Evolutionary conservation across 1,140 invertebrate genomes (phyloP).

Genomic region (Rhopalosiphum padi): DNA sequence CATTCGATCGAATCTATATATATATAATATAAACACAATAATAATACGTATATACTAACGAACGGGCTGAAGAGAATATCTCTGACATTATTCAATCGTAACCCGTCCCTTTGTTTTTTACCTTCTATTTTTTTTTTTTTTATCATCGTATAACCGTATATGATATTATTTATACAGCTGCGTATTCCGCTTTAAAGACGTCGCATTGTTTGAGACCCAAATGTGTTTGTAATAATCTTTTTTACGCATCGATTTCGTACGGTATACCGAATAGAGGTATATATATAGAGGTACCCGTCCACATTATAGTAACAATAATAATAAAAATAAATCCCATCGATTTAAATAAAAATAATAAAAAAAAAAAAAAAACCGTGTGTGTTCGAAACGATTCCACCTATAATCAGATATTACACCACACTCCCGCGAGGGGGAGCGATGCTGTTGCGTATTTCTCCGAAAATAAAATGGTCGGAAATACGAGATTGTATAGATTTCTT

Average conservation of each 20-base stretch:
- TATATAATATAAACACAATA: too few relatives aligned
- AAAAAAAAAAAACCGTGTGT: neutral
- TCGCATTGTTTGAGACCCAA: neutral
- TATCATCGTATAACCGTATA: too few relatives aligned
- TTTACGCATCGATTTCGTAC: neutral
- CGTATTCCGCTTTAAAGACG: neutral
- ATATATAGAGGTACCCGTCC: neutral
- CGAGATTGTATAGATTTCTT: neutral
- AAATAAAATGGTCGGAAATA: neutral
- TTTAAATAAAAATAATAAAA: neutral
- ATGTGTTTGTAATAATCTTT: slow-evolving; percentile 13
- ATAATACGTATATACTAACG: neutral
- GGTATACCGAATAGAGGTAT: neutral
- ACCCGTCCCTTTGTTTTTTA: neutral
- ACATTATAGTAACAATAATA: neutral
- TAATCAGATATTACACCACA: neutral
- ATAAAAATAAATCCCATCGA: neutral
- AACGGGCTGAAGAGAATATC: neutral
- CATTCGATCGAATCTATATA: neutral
- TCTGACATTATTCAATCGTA: neutral
- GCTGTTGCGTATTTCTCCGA: neutral
- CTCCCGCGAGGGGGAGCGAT: too few relatives aligned
- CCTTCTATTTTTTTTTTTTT: neutral
- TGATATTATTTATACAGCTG: neutral
- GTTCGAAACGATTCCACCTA: neutral